These are phyloP conservation scores for Netelia melanura DNA, from an alignment of 2,888 invertebrate species.

Conservation along the genomic window DNA sequence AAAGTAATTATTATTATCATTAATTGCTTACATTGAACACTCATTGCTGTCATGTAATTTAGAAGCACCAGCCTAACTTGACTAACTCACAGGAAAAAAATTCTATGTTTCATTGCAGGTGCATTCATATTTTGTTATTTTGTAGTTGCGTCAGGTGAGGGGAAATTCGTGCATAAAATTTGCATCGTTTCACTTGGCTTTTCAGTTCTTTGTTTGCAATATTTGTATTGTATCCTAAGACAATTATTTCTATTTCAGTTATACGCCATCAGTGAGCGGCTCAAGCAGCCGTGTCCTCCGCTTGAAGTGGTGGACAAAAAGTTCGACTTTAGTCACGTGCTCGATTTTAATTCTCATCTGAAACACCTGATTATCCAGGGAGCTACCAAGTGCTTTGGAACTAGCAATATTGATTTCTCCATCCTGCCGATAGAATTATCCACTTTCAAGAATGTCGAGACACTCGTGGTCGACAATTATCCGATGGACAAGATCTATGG, in stretches of 20 bases:
- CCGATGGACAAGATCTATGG: conserved; percentile 89
- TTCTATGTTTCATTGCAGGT: too few species aligned
- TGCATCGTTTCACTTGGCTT: too few species aligned
- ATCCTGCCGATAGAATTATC: conserved; percentile 92
- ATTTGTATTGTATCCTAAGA: too few species aligned
- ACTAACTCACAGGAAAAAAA: too few species aligned
- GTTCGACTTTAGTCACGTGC: conserved; percentile 95
- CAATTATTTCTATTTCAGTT: conserved; percentile 87
- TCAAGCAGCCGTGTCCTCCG: conserved; percentile 94
- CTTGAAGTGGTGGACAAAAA: conserved; percentile 91
- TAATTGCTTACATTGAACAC: too few species aligned
- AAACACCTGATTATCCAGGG: conserved; percentile 89
- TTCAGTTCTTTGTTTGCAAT: too few species aligned
- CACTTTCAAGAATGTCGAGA: conserved; percentile 92
- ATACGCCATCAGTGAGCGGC: conserved; percentile 94
- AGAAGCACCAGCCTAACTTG: too few species aligned
- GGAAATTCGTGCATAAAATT: too few species aligned
- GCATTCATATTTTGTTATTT: too few species aligned
- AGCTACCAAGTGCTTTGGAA: conserved; percentile 89
- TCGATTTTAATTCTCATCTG: conserved; percentile 94
- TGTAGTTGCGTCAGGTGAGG: too few species aligned
- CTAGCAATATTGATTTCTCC: conserved; percentile 94
- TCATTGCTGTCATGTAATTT: too few species aligned
- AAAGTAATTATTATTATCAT: too few species aligned
- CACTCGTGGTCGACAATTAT: conserved; percentile 89